Evolutionary conservation across 2,888 invertebrate species (phyloP).

Genomic region (Calameuta filiformis): DNA sequence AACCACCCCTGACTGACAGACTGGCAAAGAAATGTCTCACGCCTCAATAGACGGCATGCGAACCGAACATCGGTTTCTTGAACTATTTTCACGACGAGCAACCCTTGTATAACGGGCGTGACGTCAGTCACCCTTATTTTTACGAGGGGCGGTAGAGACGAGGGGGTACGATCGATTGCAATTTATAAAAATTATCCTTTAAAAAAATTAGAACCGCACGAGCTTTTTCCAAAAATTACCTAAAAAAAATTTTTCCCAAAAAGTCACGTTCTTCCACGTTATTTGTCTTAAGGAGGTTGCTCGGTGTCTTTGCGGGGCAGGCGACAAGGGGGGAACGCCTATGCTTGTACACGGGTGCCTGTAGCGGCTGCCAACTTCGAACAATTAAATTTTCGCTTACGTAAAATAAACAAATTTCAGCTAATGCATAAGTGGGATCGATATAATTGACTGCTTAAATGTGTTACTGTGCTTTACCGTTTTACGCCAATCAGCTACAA

Average conservation of each 20-base stretch:
- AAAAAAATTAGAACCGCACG: neutral
- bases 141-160: neutral
- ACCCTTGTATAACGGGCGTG: neutral
- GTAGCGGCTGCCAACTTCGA: too few relatives aligned
- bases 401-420: too few relatives aligned
- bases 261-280: too few relatives aligned
- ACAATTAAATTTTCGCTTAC: too few relatives aligned
- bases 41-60: conserved; percentile 40
- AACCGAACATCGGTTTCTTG: conserved; percentile 60
- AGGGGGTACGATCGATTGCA: conserved; percentile 21
- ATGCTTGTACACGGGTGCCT: too few relatives aligned
- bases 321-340: too few relatives aligned
- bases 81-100: conserved; percentile 42
- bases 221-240: too few relatives aligned
- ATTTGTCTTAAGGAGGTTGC: neutral
- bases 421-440: neutral
- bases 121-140: neutral
- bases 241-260: too few relatives aligned
- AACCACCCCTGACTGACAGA: conserved; percentile 18
- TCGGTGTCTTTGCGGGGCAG: too few relatives aligned
- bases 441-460: conserved; percentile 7
- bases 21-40: conserved; percentile 5
- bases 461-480: neutral
- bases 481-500: too few relatives aligned
- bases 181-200: conserved; percentile 58